Evolutionary conservation across 2,113 vertebrate species (phyloP), one percentile per base, ranked within the genome.

Genomic region (Ardeotis arabs): DNA sequence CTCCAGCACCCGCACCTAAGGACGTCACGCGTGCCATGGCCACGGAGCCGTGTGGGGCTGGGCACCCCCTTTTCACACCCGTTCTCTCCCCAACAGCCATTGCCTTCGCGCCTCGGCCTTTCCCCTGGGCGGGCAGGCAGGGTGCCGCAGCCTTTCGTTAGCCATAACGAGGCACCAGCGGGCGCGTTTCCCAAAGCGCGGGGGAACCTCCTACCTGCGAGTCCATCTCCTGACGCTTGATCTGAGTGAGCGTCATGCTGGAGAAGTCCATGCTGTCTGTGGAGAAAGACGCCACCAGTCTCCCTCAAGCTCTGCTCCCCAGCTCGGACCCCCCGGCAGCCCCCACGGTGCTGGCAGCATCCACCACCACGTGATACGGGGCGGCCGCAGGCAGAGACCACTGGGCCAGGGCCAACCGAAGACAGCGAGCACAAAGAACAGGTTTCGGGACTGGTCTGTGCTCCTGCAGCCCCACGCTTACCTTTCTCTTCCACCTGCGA

Each of bases 201-300:
- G 22, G 17, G 5, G 12, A 81, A 58, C n/a, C 8, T 81, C 96
- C 90, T 95, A 99, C 99, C 99, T 99, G 99, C 0, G 99, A 98
- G 83, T 99, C 99, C 99, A 99, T 99, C 97, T 99, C 99, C 79
- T 99, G 99, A 56, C 99, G 98, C 96, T 99, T 99, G 96, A 99
- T 99, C 98, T 99, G 99, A 4, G 99, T 99, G 82, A 99, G 98
- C 0, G 99, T 99, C 98, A 99, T 98, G 96, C 98, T 99, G 80
- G 99, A 99, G 97, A 99, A 99, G 96, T 99, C 99, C 99, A 99
- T 99, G 18, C 97, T 99, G 64, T 99, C 99, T 99, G 98, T 12
- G 33, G 90, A 63, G 66, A 91, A 20, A 59, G 44, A 92, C 67
- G 90, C 8, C 41, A 81, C 39, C 31, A 33, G 44, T 2, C 10